Conservation (phyloP, 2,113 vertebrate species). For the Rhinolophus ferrumequinum region DNA sequence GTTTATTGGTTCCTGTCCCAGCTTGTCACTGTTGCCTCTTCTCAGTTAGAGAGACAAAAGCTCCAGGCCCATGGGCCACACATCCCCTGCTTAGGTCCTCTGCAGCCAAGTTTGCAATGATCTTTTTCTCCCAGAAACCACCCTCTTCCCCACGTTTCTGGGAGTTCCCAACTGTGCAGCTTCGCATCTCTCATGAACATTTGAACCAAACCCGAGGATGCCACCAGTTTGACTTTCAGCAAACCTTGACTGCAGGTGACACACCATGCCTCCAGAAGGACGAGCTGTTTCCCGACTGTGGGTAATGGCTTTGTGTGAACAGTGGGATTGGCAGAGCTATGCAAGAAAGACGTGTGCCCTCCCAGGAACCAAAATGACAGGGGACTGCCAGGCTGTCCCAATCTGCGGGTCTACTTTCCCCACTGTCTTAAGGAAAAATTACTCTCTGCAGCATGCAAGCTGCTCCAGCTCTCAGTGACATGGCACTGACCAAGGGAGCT, state of each 20-base stretch:
- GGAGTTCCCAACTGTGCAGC: fast-evolving
- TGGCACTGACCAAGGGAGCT: too few species aligned
- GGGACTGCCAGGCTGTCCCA: not conserved
- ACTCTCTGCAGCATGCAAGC: fast-evolving
- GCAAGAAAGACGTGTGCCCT: fast-evolving
- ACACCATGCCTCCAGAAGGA: not conserved
- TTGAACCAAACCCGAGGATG: not conserved
- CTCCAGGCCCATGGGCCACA: fast-evolving
- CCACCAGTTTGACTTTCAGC: not conserved
- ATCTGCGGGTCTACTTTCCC: fast-evolving
- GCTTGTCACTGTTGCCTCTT: not conserved
- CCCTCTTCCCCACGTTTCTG: not conserved
- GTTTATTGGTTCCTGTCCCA: not conserved
- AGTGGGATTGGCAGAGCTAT: not conserved
- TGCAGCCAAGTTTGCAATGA: not conserved
- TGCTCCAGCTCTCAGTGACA: fast-evolving
- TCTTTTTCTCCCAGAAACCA: not conserved
- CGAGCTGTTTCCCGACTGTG: not conserved
- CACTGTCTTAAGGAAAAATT: not conserved
- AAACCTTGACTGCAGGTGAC: not conserved
- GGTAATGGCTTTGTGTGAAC: not conserved
- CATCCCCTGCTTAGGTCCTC: fast-evolving
- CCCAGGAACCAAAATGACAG: not conserved
- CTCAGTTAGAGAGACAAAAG: fast-evolving
- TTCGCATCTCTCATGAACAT: fast-evolving